phyloP scores from a whole-genome alignment of 2,888 invertebrate species.

The Ecliptopera silaceata region DNA sequence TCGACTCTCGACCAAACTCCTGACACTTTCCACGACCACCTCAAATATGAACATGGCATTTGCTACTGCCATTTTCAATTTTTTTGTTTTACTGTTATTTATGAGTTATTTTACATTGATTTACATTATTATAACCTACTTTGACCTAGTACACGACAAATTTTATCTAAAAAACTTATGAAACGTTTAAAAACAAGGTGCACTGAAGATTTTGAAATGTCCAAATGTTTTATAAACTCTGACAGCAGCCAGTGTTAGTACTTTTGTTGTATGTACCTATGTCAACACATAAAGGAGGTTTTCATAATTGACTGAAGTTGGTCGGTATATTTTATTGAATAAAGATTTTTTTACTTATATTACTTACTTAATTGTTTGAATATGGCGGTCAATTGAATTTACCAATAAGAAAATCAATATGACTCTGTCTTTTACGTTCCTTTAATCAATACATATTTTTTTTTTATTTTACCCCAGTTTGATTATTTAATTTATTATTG shows the following conservation, averaged over 20 bases:
- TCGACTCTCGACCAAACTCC: slow-evolving; percentile 60
- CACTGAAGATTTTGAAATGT: slow-evolving; percentile 3
- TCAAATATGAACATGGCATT: slow-evolving; percentile 74
- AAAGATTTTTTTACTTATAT: no score
- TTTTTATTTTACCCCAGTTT: no score
- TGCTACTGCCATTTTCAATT: slow-evolving; percentile 61
- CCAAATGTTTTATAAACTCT: slow-evolving; percentile 8
- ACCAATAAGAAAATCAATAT: no score
- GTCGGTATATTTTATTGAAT: no score
- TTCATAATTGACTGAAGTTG: no score
- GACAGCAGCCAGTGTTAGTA: background rate
- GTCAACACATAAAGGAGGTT: no score
- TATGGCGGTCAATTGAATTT: no score
- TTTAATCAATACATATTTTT: no score
- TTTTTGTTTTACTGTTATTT: slow-evolving; percentile 32
- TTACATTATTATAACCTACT: slow-evolving; percentile 15
- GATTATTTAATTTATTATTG: no score
- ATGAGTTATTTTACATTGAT: slow-evolving; percentile 8
- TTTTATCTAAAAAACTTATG: slow-evolving; percentile 2
- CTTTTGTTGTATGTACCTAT: no score
- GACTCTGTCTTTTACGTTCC: no score
- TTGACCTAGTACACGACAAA: background rate
- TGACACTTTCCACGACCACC: slow-evolving; percentile 68
- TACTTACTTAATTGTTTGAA: no score
- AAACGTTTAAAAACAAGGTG: background rate